A percentile compares a stretch with the other conserved stretches of the same genome.
Evolutionary conservation across 2,797 vertebrate species (phyloP).

Genomic region (Aplochiton taeniatus): DNA sequence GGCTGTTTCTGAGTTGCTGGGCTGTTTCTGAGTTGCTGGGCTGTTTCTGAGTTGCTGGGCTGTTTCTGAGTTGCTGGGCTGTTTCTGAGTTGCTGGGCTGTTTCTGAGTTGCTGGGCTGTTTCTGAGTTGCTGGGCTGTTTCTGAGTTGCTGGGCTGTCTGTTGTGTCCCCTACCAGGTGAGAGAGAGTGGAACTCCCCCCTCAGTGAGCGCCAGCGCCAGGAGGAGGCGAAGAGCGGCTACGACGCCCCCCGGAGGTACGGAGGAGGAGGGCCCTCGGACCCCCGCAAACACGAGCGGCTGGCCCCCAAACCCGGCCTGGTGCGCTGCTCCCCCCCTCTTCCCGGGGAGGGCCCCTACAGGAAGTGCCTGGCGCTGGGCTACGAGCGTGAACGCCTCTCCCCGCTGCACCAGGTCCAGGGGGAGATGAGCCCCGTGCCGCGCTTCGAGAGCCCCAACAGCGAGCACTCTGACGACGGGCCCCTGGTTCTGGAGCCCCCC

Average conservation of each 20-base stretch:
- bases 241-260: conserved; percentile 56
- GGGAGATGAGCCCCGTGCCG: conserved; percentile 64
- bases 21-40: too few species aligned
- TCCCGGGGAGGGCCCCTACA: conserved; percentile 68
- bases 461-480: conserved; percentile 73
- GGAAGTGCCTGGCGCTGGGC: conserved; percentile 68
- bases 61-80: too few species aligned
- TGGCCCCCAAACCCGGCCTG: conserved; percentile 60
- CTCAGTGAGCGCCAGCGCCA: conserved; percentile 64
- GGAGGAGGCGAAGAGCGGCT: conserved; percentile 72
- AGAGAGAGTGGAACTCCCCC: conserved; percentile 70
- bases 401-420: conserved; percentile 57
- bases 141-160: conserved; percentile 13
- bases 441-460: conserved; percentile 81
- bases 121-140: not conserved
- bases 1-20: too few species aligned
- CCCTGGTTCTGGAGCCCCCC: conserved; percentile 41
- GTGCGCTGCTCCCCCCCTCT: conserved; percentile 54
- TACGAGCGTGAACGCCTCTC: conserved; percentile 82
- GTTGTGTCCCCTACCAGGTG: conserved; percentile 43
- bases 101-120: not conserved
- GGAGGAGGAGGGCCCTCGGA: conserved; percentile 49
- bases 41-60: too few species aligned
- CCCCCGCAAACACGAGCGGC: conserved; percentile 76
- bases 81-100: not conserved